Base-by-base conservation (phyloP, 2,888 invertebrate species). In the Spodoptera littoralis region DNA sequence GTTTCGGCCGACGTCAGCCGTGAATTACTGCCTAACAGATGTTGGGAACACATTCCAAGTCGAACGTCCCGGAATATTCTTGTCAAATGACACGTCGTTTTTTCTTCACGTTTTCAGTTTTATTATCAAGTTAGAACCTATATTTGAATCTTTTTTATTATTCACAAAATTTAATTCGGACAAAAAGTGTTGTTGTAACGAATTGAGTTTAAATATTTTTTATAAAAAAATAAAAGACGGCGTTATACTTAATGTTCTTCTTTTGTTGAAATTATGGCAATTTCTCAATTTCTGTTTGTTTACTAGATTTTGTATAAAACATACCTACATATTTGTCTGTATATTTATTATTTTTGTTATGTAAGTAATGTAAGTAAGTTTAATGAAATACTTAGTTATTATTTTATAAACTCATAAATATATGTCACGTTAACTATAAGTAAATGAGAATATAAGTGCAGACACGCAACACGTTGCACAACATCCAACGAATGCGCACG, bases 21-120 rank as follows among this genome's bases (percentile, higher is more conserved):
- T 92, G 92, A 92, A 84, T 90, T 92, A 92, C 82, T 85, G 85
- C 80, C 79, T 83, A 87, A 90, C 92, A 92, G 92, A 90, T 93
- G 92, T 80, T 81, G 61, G 58, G 81, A 75, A 80, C 88, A 82
- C 89, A 92, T 92, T 90, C 90, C 89, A 75, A 75, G 76, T 76
- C 75, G 80, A 56, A 56, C 65, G 73, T 76, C 72, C 85, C 76
- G 82, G 85, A 90, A 92, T 89, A 91, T 87, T 80, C 74, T 74
- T 74, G 76, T 81, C 76, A 81, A 84, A 84, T 81, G 80, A 85
- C 82, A 83, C 73, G 69, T 69, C 59, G 71, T 74, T 76, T 84
- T 79, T 81, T 77, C 70, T 62, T 67, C 56, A 57, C 62, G 61
- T 70, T 65, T 69, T 61, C 36, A 36, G 36, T 59, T 65, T 60